Evolutionary conservation across 2,113 vertebrate species (phyloP).

Genomic region (Sebastes fasciatus): DNA sequence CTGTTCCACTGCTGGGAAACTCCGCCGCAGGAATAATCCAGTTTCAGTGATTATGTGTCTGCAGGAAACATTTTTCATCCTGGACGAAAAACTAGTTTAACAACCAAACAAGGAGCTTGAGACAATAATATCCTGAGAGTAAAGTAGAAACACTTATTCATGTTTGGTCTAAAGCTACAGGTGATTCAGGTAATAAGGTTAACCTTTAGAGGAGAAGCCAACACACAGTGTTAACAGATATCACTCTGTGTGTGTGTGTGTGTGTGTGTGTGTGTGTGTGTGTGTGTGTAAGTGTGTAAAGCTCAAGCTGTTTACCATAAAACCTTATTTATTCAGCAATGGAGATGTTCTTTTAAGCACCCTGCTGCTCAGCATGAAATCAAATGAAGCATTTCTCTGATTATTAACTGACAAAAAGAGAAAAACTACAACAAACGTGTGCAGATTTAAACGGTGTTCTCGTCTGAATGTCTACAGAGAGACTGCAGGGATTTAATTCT

Average conservation of each 20-base stretch:
- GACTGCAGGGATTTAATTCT: neutral
- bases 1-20: neutral
- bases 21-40: neutral
- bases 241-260: neutral
- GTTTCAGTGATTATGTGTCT: neutral
- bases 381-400: neutral
- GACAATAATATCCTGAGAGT: neutral
- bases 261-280: neutral
- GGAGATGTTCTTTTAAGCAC: neutral
- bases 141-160: neutral
- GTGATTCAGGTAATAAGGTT: constrained; percentile 6
- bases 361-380: neutral
- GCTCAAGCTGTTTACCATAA: constrained; percentile 1
- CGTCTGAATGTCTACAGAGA: neutral
- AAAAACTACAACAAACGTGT: neutral
- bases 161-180: neutral
- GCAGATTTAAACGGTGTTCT: neutral
- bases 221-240: neutral
- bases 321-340: neutral
- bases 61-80: neutral
- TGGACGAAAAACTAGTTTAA: neutral
- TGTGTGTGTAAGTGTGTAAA: neutral
- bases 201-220: neutral
- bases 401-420: neutral
- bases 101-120: neutral